Evolutionary conservation across 1,140 invertebrate genomes (phyloP).

Genomic region (Lucilia sericata): DNA sequence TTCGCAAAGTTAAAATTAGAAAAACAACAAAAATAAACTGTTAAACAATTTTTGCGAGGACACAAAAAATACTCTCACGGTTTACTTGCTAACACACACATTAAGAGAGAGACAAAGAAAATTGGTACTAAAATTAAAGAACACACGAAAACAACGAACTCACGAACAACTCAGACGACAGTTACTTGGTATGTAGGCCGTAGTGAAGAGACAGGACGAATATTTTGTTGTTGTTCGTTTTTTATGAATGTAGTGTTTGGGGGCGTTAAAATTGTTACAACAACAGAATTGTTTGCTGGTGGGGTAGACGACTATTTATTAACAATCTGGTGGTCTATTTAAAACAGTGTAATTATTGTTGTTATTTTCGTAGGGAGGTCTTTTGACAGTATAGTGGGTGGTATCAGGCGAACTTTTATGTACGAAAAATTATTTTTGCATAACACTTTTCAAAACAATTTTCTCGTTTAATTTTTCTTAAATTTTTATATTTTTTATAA

Average conservation of each 20-base stretch:
- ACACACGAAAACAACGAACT: not conserved
- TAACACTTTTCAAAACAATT: constrained; percentile 27
- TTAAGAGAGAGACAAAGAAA: not conserved
- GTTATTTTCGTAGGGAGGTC: not conserved
- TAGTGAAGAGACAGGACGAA: not conserved
- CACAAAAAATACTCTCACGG: not conserved
- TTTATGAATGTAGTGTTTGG: not conserved
- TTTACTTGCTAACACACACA: not conserved
- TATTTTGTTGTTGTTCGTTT: not conserved
- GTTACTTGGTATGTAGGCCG: constrained; percentile 2
- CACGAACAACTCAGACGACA: constrained; percentile 4
- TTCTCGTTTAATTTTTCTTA: constrained; percentile 2
- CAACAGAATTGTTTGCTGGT: not conserved
- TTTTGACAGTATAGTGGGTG: not conserved
- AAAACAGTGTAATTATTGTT: not conserved
- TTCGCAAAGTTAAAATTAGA: too few species aligned
- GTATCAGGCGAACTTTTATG: not conserved
- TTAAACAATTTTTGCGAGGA: not conserved
- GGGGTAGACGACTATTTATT: constrained; percentile 14
- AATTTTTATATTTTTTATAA: not conserved
- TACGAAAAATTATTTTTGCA: not conserved
- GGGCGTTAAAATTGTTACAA: not conserved
- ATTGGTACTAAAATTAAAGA: not conserved
- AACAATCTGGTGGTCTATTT: constrained; percentile 4
- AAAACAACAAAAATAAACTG: not conserved